These are phyloP conservation scores for Lysiphlebus fabarum DNA, from an alignment of 1,140 invertebrate genomes.

Conservation along the genomic window DNA sequence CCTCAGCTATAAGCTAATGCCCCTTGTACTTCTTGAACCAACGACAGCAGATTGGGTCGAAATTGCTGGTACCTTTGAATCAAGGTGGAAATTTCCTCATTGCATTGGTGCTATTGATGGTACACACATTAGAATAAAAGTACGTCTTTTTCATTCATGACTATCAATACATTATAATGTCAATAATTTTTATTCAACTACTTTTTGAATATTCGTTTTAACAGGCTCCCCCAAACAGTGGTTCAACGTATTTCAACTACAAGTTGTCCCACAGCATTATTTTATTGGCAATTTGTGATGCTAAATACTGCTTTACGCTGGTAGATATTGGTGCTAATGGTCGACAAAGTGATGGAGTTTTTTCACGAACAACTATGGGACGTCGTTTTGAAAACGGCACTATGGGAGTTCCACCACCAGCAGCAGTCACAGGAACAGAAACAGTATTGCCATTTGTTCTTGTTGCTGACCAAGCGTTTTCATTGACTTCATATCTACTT, in stretches of 20 bases:
- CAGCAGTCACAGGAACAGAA: neutral
- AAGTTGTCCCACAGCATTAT: slow-evolving; percentile 40
- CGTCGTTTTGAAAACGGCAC: neutral
- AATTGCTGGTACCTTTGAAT: slow-evolving; percentile 5
- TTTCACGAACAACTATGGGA: neutral
- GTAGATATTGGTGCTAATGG: slow-evolving; percentile 38
- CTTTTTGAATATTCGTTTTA: neutral
- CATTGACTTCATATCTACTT: slow-evolving; percentile 38
- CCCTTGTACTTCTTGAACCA: neutral
- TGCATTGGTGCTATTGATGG: slow-evolving; percentile 50
- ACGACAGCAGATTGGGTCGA: neutral
- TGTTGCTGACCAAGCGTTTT: slow-evolving; percentile 53
- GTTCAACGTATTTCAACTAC: slow-evolving; percentile 43
- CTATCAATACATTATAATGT: neutral
- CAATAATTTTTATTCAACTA: neutral
- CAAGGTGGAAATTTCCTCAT: slow-evolving; percentile 32
- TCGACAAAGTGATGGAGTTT: slow-evolving; percentile 27
- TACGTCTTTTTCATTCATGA: neutral
- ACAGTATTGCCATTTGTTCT: slow-evolving; percentile 32
- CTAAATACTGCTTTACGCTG: slow-evolving; percentile 27
- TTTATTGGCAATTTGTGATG: slow-evolving; percentile 41
- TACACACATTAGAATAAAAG: slow-evolving; percentile 38
- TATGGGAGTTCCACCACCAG: slow-evolving; percentile 18
- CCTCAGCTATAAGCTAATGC: neutral
- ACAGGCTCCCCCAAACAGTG: slow-evolving; percentile 18